A percentile compares a stretch with the other conserved stretches of the same genome.
Conservation (phyloP, 2,888 invertebrate species). For the Nyleta sp. region DNA sequence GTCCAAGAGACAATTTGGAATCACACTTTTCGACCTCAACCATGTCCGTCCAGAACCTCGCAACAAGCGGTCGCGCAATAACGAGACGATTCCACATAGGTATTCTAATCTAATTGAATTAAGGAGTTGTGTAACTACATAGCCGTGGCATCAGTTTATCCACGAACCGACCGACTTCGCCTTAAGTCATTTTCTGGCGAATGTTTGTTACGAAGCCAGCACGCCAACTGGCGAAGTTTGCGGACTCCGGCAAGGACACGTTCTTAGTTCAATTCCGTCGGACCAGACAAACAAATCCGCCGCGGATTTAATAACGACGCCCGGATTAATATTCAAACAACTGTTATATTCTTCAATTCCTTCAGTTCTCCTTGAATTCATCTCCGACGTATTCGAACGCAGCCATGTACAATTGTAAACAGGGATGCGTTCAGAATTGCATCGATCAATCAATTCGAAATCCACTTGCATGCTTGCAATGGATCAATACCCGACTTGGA, state of each 20-base stretch:
- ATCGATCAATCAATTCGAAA: no score
- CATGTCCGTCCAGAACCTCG: background rate
- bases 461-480: no score
- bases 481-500: no score
- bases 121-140: constrained; percentile 40
- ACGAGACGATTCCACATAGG: constrained; percentile 22
- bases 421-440: no score
- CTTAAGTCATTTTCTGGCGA: constrained; percentile 37
- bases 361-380: no score
- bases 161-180: constrained; percentile 39
- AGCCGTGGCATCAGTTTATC: constrained; percentile 37
- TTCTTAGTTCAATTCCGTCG: constrained; percentile 14
- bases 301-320: constrained; percentile 4
- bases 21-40: constrained; percentile 1
- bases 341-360: no score
- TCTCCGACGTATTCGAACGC: no score
- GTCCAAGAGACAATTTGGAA: background rate
- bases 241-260: constrained; percentile 1
- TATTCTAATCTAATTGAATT: constrained; percentile 41
- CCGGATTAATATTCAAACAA: constrained; percentile 13
- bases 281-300: constrained; percentile 11
- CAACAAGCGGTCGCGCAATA: constrained; percentile 17
- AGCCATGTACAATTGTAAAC: no score
- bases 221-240: constrained; percentile 21
- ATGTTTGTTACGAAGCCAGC: constrained; percentile 31